Evolutionary conservation across 2,113 vertebrate genomes (phyloP), one percentile per base, ranked within the genome.

Genomic region (Hiodon alosoides): DNA sequence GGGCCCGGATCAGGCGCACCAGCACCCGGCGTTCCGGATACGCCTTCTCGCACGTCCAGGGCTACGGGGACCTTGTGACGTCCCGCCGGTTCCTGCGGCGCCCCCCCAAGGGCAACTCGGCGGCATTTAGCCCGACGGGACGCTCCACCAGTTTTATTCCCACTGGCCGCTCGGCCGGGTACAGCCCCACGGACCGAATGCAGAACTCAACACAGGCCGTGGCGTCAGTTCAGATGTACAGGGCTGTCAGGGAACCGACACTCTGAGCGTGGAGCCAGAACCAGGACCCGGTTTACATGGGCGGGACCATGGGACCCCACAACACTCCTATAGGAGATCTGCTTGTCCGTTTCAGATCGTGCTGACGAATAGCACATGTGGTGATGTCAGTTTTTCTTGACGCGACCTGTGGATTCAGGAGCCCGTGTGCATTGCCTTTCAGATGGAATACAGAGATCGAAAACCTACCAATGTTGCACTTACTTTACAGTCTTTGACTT

Each of bases 41-140:
- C 3, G 97, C 97, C 46, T 98, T 99, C 89, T 95, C 97, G 2
- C 97, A 98, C 57, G 86, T 92, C 0, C 90, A 93, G 0, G 97
- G 96, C 78, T 98, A 97, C 1, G 97, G 97, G 2, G 91, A 93
- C 47, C 94, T 98, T 78, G 95, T 98, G 78, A 97, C 93, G 13
- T 98, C 97, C 0, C 90, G 93, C 0, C 90, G 91, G 17, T 96
- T 93, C 78, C 86, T 95, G 83, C 85, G 91, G 10, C 85, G 88
- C 0, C 84, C 85, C 0, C 84, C 85, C 1, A n/a, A 74, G 3
- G 13, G 81, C 0, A 77, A 76, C 0, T 47, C 89, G 3, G 73
- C 84, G 0, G 83, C 81, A 1, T 84, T 90, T 13, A 6, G 77
- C 52, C 68, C 83, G 11, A 47, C 73, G 0, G 87, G 86, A 0